Conservation (phyloP, 1,140 invertebrate genomes). For the Macrobrachium nipponense region DNA sequence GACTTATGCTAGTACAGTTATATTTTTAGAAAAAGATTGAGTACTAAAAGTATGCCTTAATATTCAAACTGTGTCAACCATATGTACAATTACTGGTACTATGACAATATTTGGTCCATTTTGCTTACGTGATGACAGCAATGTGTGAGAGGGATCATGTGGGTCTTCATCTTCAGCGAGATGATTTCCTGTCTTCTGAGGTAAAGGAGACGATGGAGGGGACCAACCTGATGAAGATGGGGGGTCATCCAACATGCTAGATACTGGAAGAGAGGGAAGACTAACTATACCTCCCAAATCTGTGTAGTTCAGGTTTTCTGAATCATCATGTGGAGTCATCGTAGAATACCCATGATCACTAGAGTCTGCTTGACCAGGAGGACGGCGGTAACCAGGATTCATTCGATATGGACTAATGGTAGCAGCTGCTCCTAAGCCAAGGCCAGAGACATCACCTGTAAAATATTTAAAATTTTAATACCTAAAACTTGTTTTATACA, state of each 20-base stretch:
- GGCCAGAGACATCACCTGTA: constrained; percentile 30
- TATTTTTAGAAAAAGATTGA: too few species aligned
- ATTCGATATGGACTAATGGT: constrained; percentile 89
- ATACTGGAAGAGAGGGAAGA: constrained; percentile 17
- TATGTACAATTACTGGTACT: constrained; percentile 88
- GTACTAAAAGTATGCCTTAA: too few species aligned
- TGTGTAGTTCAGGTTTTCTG: constrained; percentile 53
- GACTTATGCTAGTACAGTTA: too few species aligned
- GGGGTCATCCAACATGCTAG: constrained; percentile 19
- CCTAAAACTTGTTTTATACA: too few species aligned
- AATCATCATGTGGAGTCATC: constrained; percentile 69
- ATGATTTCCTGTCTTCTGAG: constrained; percentile 61
- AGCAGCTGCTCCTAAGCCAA: constrained; percentile 66
- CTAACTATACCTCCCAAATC: constrained; percentile 43
- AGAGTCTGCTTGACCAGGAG: constrained; percentile 74
- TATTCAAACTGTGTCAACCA: constrained; percentile 70
- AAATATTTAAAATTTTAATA: not conserved
- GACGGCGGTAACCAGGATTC: constrained; percentile 82
- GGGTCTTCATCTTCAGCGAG: constrained; percentile 39
- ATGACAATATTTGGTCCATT: constrained; percentile 71
- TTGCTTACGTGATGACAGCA: constrained; percentile 72
- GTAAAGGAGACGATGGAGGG: constrained; percentile 67
- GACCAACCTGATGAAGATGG: constrained; percentile 67
- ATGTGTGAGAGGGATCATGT: constrained; percentile 70
- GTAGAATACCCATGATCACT: constrained; percentile 95